Conservation (phyloP, 2,888 invertebrate genomes). For the Linyphia triangularis region DNA sequence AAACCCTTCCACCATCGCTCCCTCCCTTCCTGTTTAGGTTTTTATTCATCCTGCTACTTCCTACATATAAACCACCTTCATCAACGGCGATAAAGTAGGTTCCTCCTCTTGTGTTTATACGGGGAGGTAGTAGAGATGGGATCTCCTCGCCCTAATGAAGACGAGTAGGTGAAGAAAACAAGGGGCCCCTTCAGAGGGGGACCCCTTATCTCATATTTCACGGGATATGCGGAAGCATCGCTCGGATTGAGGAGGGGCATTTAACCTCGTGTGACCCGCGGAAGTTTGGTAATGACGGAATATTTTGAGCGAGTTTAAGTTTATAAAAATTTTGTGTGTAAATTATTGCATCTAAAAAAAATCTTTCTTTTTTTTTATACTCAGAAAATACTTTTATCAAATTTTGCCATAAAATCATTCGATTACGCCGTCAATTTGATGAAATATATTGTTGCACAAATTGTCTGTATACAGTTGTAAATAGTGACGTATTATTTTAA, state of each 20-base stretch:
- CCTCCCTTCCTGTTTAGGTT: not conserved
- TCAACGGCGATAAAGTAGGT: not conserved
- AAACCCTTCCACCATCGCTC: not conserved
- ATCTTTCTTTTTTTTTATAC: no score
- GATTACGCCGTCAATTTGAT: no score
- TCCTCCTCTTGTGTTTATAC: constrained; percentile 20
- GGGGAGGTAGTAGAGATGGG: constrained; percentile 3
- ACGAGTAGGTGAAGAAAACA: constrained; percentile 10
- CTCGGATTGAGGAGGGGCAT: not conserved
- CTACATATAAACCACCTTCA: constrained; percentile 18
- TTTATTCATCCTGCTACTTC: not conserved
- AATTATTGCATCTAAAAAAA: no score
- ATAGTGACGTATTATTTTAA: no score
- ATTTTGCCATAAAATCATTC: no score
- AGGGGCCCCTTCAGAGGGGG: not conserved
- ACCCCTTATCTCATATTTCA: no score
- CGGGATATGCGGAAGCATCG: not conserved
- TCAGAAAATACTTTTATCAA: no score
- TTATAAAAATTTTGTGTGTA: no score
- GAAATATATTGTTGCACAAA: no score
- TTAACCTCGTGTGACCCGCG: not conserved
- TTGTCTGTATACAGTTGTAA: no score
- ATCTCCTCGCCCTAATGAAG: constrained; percentile 31
- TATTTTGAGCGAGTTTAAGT: no score
- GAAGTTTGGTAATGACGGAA: no score